Conservation (phyloP, 2,888 invertebrate species). For the Lumbricus terrestris region DNA sequence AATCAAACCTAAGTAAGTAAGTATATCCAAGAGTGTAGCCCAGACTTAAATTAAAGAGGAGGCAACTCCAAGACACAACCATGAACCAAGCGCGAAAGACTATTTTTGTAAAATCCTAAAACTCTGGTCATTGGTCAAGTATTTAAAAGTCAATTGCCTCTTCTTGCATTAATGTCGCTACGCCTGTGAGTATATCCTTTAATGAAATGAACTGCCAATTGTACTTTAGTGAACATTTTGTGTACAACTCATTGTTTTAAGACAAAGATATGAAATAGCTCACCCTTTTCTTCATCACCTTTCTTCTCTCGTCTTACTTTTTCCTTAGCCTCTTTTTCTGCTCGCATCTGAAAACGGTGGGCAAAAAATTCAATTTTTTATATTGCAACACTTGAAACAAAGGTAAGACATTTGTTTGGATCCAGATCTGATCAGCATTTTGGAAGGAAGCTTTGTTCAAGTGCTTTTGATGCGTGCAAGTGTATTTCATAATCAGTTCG, state of each 20-base stretch:
- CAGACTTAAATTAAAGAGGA: too few species aligned
- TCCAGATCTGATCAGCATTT: background rate
- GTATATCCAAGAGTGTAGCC: too few species aligned
- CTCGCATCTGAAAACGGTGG: constrained; percentile 15
- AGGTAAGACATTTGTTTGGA: background rate
- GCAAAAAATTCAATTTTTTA: background rate
- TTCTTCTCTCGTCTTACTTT: constrained; percentile 18
- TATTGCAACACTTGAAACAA: background rate
- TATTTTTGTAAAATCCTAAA: too few species aligned
- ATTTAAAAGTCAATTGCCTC: too few species aligned
- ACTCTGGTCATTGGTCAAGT: too few species aligned
- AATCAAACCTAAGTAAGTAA: too few species aligned
- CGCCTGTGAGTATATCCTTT: too few species aligned
- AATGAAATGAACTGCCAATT: too few species aligned
- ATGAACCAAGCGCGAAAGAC: too few species aligned
- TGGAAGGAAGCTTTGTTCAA: background rate
- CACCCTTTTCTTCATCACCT: constrained; percentile 18
- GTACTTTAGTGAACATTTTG: too few species aligned
- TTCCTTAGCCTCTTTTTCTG: constrained; percentile 25
- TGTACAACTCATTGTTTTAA: background rate
- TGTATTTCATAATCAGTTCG: background rate
- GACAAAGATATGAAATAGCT: background rate
- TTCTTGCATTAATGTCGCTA: too few species aligned
- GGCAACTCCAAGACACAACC: too few species aligned
- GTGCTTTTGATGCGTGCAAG: background rate